Evolutionary conservation across 2,888 invertebrate species (phyloP).

Genomic region (Oscheius myriophilus): DNA sequence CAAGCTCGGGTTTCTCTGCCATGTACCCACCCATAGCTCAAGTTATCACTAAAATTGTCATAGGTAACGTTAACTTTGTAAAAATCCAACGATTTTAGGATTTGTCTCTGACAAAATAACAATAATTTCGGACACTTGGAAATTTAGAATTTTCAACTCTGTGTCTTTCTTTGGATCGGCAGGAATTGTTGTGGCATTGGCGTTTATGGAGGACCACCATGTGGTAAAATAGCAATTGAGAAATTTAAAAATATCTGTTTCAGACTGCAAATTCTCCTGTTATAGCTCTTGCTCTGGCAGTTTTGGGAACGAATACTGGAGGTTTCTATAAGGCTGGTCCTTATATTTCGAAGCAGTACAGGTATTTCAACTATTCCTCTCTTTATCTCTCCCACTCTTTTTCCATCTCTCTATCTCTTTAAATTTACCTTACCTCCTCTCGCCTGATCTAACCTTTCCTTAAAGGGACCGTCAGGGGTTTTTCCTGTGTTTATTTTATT

Average conservation of each 20-base stretch:
- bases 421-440: too few relatives aligned
- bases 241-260: background rate
- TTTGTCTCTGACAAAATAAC: slow-evolving; percentile 36
- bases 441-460: too few relatives aligned
- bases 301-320: slow-evolving; percentile 48
- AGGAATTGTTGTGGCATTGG: slow-evolving; percentile 41
- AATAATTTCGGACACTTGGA: slow-evolving; percentile 56
- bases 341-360: slow-evolving; percentile 57
- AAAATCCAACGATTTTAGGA: slow-evolving; percentile 24
- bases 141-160: slow-evolving; percentile 59
- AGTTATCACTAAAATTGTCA: slow-evolving; percentile 51
- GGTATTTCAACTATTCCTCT: slow-evolving; percentile 28
- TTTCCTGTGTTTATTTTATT: too few relatives aligned
- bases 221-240: slow-evolving; percentile 8
- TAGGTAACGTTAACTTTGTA: slow-evolving; percentile 21
- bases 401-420: too few relatives aligned
- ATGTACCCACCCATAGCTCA: slow-evolving; percentile 60
- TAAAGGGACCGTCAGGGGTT: too few relatives aligned
- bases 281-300: slow-evolving; percentile 27
- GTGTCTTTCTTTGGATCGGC: slow-evolving; percentile 59
- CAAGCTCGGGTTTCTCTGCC: slow-evolving; percentile 50
- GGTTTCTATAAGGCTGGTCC: slow-evolving; percentile 62
- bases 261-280: slow-evolving; percentile 24
- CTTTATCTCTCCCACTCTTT: too few relatives aligned
- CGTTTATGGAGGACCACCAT: slow-evolving; percentile 36